Evolutionary conservation across 1,140 invertebrate genomes (phyloP), one percentile per base, ranked within the genome.

Genomic region (Bombus fervidus): DNA sequence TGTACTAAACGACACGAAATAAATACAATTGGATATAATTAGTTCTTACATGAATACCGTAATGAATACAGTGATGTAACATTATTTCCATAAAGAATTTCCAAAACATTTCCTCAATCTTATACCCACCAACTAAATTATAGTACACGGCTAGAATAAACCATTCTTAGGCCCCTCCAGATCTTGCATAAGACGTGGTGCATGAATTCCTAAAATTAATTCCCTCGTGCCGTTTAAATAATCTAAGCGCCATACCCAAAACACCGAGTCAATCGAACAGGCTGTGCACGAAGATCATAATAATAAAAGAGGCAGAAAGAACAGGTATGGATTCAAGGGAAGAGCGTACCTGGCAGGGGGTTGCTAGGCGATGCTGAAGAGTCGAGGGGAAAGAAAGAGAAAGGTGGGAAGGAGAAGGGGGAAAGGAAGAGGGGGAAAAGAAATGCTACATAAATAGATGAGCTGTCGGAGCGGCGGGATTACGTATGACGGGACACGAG

Each of bases 371-470:
- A 25, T 15, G 34, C 31, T 3, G 31, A 22, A 74, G 41, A 47
- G 72, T 9, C 47, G 13, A 4, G 28, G 28, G 13, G 39, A 5
- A 72, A 10, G 72, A 25, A 47, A 47, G 22, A 43, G 25, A 12
- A 34, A 25, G 31, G 68, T 37, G 64, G 47, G 59, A 64, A 53
- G 73, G 69, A 47, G 85, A 86, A 62, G 47, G 2, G 37, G 18
- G 79, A 75, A 43, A 41, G 41, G 68, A 41, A 72, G 47, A 64
- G 59, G 39, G 76, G 77, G 87, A 86, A 87, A 91, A 93, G 91
- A 91, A 91, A 92, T 87, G 90, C 86, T 87, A 87, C 87, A 90
- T 91, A 91, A 93, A 93, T 93, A 91, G 92, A 93, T 92, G 92
- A 93, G 91, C 92, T 91, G 91, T 93, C 92, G 89, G 91, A 91